A percentile compares a stretch with the other conserved stretches of the same genome.
Conservation (phyloP, 2,113 vertebrate genomes). For the Apodemus speciosus region DNA sequence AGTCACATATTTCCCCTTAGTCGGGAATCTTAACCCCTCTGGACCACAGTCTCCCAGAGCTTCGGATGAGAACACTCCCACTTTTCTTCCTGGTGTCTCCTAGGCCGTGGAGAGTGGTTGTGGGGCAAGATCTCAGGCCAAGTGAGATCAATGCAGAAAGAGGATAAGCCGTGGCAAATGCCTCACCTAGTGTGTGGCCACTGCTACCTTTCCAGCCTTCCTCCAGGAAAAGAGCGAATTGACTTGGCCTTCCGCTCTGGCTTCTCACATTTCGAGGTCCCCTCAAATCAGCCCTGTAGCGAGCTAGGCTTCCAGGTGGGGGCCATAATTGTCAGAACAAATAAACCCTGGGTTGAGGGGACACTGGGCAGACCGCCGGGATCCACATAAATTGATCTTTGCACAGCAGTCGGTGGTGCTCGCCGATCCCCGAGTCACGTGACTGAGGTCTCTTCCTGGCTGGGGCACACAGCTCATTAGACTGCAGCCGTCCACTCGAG, state of each 20-base stretch:
- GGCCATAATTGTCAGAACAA: conserved; percentile 59
- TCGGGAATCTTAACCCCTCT: not conserved
- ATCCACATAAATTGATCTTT: conserved; percentile 68
- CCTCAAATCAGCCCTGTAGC: conserved; percentile 1
- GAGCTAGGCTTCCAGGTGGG: conserved; percentile 60
- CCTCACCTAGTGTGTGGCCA: not conserved
- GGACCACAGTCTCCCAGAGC: not conserved
- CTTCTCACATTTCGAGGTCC: conserved; percentile 51
- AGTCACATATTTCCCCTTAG: not conserved
- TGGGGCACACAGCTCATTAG: conserved; percentile 85
- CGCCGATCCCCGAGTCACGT: conserved; percentile 64
- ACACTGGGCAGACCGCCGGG: conserved; percentile 40
- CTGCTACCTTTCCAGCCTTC: not conserved
- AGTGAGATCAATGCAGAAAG: too few species aligned
- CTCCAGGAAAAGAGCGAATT: conserved; percentile 2
- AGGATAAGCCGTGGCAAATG: not conserved
- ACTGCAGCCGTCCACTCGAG: conserved; percentile 78
- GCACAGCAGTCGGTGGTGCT: conserved; percentile 64
- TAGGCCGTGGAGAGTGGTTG: not conserved
- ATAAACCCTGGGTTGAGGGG: conserved; percentile 47
- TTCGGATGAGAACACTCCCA: not conserved
- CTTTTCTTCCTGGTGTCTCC: not conserved
- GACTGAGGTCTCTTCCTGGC: conserved; percentile 73
- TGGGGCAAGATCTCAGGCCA: not conserved
- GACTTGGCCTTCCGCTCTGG: not conserved